A percentile compares a stretch with the other conserved stretches of the same genome.
Conservation (phyloP, 1,140 invertebrate species). For the Diorhabda sublineata region DNA sequence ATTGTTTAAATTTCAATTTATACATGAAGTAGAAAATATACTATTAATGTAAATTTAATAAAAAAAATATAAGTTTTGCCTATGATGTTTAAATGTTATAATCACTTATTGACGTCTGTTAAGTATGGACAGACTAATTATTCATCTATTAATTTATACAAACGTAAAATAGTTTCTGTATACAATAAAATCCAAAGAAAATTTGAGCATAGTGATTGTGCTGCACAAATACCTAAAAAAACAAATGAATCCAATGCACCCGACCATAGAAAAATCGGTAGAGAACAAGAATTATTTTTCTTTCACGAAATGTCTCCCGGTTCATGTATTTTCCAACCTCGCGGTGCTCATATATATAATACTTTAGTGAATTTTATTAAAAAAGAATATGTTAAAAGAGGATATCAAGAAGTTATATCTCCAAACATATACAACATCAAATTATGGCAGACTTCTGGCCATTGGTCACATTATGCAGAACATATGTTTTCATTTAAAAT, state of each 20-base stretch:
- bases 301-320: conserved; percentile 98
- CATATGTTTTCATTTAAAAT: conserved; percentile 97
- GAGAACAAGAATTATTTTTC: conserved; percentile 97
- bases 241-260: background rate
- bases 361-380: conserved; percentile 84
- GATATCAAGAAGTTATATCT: conserved; percentile 94
- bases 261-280: conserved; percentile 94
- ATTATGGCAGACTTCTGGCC: conserved; percentile 96
- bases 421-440: conserved; percentile 98
- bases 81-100: too few relatives aligned
- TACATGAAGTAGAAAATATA: too few relatives aligned
- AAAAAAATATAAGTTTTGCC: too few relatives aligned
- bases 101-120: too few relatives aligned
- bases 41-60: too few relatives aligned
- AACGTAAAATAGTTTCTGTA: too few relatives aligned
- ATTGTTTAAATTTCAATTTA: too few relatives aligned
- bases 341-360: conserved; percentile 96
- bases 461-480: conserved; percentile 97
- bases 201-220: too few relatives aligned
- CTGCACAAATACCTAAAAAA: too few relatives aligned
- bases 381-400: conserved; percentile 84
- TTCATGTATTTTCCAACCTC: conserved; percentile 96
- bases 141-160: too few relatives aligned
- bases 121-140: too few relatives aligned
- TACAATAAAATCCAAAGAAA: too few relatives aligned